A percentile compares a stretch with the other conserved stretches of the same genome.
phyloP scores from a whole-genome alignment of 2,888 invertebrate genomes.

The Saturnia japonica region DNA sequence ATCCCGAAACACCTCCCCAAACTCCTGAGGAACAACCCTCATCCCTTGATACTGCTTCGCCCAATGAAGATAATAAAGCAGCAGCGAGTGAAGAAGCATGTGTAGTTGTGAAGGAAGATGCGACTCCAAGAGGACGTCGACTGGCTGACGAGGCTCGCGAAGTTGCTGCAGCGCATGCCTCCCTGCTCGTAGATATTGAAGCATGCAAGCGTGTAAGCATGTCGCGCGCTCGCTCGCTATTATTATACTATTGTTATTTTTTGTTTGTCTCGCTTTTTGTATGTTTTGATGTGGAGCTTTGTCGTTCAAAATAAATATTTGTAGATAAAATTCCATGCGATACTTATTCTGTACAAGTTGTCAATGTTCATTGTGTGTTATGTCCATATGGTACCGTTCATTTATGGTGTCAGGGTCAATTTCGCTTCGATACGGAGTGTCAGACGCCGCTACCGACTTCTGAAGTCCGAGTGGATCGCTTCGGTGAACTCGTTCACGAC shows the following conservation, averaged over 20 bases:
- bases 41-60: conserved; percentile 54
- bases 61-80: conserved; percentile 56
- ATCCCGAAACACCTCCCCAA: conserved; percentile 45
- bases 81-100: conserved; percentile 62
- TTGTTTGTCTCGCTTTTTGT: conserved; percentile 50
- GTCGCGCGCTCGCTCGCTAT: conserved; percentile 75
- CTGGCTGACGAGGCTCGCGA: conserved; percentile 77
- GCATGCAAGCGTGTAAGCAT: conserved; percentile 88
- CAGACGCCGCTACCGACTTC: conserved; percentile 87
- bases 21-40: conserved; percentile 42
- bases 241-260: conserved; percentile 38
- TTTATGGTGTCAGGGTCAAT: conserved; percentile 88
- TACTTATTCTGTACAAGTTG: conserved; percentile 33
- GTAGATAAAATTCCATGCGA: conserved; percentile 30
- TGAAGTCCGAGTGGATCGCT: conserved; percentile 85
- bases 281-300: conserved; percentile 36
- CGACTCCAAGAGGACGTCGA: conserved; percentile 69
- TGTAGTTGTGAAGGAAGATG: conserved; percentile 76
- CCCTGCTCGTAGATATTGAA: conserved; percentile 82
- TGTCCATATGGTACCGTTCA: conserved; percentile 49
- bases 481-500: conserved; percentile 75
- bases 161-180: conserved; percentile 78
- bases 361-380: conserved; percentile 35
- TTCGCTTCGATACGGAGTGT: conserved; percentile 94
- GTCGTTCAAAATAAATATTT: conserved; percentile 20